Evolutionary conservation across 2,888 invertebrate species (phyloP), one percentile per base, ranked within the genome.

Genomic region (Parapristionchus giblindavisi): DNA sequence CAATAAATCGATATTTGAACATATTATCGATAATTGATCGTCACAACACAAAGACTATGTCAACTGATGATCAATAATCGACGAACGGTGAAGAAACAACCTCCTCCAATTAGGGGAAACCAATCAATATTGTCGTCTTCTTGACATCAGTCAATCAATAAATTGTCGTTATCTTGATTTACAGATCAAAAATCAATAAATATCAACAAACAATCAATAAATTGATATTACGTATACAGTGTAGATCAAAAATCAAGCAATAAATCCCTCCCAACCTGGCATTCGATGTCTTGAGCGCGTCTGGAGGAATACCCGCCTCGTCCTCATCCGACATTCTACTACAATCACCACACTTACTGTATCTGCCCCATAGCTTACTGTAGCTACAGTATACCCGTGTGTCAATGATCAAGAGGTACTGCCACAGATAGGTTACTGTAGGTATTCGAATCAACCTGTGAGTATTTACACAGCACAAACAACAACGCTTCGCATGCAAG

Each of bases 191-290:
- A 21, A 65, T 21, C 2, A 51, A 3, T 17, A 14, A 8, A 52
- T n/a, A 71, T 56, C 14, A 8, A 71, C 70, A 32, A 38, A 38
- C 40, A 17, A 1, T 3, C 3, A n/a, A 70, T n/a, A 3, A 21
- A 5, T 14, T 14, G 24, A 11, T 71, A 71, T 34, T 71, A 56
- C 70, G 38, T 21, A 38, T 24, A 54, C 3, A 71, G n/a, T n/a
- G 29, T 0, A 54, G 54, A n/a, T 71, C 70, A 24, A 71, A 56
- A 27, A 56, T 71, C 40, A 71, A 71, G n/a, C n/a, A n/a, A n/a
- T n/a, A n/a, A n/a, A n/a, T n/a, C n/a, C n/a, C n/a, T 21, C 29
- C 17, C 38, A 56, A 71, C n/a, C 70, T 71, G n/a, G 51, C 34
- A 68, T 43, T n/a, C 8, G 61, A 29, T 29, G 3, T 27, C 24